Evolutionary conservation across 2,113 vertebrate genomes (phyloP).

Genomic region (Pelmatolapia mariae): DNA sequence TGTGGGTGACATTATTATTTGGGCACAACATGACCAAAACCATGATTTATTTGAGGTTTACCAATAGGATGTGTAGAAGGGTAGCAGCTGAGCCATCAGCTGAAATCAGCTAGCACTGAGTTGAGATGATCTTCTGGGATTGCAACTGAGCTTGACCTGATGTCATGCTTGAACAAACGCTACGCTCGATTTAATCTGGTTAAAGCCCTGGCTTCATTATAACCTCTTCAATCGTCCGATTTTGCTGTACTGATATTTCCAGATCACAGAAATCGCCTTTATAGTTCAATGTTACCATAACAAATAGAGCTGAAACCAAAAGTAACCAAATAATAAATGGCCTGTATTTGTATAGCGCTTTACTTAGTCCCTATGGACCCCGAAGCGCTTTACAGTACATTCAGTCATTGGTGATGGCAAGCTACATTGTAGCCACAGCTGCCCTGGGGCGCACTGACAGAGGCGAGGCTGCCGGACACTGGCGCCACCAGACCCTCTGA

Average conservation of each 20-base stretch:
- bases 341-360: background rate
- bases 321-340: background rate
- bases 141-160: background rate
- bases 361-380: background rate
- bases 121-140: background rate
- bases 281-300: background rate
- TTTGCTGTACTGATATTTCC: background rate
- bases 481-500: background rate
- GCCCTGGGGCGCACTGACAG: rapidly evolving
- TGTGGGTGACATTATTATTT: background rate
- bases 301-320: background rate
- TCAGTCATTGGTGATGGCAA: background rate
- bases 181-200: background rate
- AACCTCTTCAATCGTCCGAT: background rate
- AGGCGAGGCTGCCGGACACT: background rate
- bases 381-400: background rate
- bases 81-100: background rate
- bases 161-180: background rate
- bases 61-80: background rate
- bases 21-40: background rate
- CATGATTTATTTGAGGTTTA: background rate
- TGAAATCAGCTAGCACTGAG: background rate
- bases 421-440: background rate
- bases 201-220: background rate
- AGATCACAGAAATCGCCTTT: background rate